phyloP scores from a whole-genome alignment of 2,113 vertebrate genomes.

The Pyxicephalus adspersus region DNA sequence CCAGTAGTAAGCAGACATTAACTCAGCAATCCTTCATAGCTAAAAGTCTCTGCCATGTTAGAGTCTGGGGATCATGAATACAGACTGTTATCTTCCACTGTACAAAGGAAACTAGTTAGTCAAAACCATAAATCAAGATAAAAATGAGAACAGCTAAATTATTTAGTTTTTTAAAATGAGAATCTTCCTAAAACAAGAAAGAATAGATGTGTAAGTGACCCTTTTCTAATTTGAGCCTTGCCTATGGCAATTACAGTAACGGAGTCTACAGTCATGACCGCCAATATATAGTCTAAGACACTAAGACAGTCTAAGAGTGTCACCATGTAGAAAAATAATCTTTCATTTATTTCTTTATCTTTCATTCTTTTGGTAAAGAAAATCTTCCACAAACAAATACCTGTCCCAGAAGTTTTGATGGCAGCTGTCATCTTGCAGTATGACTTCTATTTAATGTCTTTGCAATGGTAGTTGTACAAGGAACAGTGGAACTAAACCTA shows the following conservation, averaged over 20 bases:
- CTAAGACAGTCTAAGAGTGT: too few species aligned
- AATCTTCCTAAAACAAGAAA: constrained; percentile 49
- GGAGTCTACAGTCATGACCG: constrained; percentile 8
- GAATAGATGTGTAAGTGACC: constrained; percentile 29
- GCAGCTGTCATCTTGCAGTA: too few species aligned
- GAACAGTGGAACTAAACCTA: too few species aligned
- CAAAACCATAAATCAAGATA: constrained; percentile 44
- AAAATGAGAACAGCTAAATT: constrained; percentile 37
- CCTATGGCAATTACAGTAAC: constrained; percentile 41
- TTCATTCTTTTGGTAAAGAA: too few species aligned
- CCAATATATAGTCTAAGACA: constrained; percentile 9
- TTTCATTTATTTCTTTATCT: too few species aligned
- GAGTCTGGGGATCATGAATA: constrained; percentile 12
- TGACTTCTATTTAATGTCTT: too few species aligned
- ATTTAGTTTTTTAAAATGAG: constrained; percentile 49
- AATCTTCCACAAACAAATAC: too few species aligned
- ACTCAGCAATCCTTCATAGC: constrained; percentile 11
- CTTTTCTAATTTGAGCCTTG: constrained; percentile 37
- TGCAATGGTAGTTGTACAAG: too few species aligned
- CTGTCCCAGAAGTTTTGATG: too few species aligned
- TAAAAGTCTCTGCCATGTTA: background rate
- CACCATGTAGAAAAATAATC: too few species aligned
- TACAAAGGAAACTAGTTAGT: constrained; percentile 18
- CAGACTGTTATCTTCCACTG: background rate
- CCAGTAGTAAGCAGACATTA: constrained; percentile 5